Evolutionary conservation across 1,140 invertebrate genomes (phyloP).

Genomic region (Parapsyche elsis): DNA sequence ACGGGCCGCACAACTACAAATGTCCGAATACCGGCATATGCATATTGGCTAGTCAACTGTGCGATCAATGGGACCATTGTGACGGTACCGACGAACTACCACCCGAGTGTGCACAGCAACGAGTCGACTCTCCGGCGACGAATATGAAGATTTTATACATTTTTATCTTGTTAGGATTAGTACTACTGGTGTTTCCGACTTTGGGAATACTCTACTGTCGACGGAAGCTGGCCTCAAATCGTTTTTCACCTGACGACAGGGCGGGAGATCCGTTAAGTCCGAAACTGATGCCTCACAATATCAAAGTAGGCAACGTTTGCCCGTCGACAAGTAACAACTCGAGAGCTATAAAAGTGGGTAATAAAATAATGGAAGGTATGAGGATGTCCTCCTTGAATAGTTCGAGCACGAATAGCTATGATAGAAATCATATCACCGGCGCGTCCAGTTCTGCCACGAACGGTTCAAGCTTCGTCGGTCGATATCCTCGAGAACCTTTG

Average conservation of each 20-base stretch:
- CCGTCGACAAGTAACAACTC: conserved; percentile 62
- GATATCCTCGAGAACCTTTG: conserved; percentile 83
- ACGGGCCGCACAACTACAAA: conserved; percentile 72
- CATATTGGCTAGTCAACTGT: conserved; percentile 70
- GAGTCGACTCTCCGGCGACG: conserved; percentile 59
- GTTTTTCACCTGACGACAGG: conserved; percentile 68
- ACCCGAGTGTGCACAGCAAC: conserved; percentile 67
- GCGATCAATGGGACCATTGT: conserved; percentile 78
- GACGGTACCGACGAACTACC: conserved; percentile 79
- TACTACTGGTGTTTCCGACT: conserved; percentile 64
- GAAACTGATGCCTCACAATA: conserved; percentile 56
- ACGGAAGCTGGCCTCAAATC: conserved; percentile 63
- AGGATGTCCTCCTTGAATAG: conserved; percentile 75
- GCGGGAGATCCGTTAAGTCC: conserved; percentile 70
- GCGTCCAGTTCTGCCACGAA: conserved; percentile 81
- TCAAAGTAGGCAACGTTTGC: conserved; percentile 23
- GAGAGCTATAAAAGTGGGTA: conserved; percentile 60
- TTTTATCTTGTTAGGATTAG: conserved; percentile 63
- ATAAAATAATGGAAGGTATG: conserved; percentile 68
- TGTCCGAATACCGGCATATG: conserved; percentile 72
- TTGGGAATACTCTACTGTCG: conserved; percentile 64
- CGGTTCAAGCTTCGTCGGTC: conserved; percentile 60
- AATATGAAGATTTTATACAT: conserved; percentile 67
- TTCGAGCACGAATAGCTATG: conserved; percentile 75
- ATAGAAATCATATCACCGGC: conserved; percentile 84